A percentile compares a stretch with the other conserved stretches of the same genome.
Evolutionary conservation across 2,797 vertebrate genomes (phyloP).

Genomic region (Sphenodon punctatus): DNA sequence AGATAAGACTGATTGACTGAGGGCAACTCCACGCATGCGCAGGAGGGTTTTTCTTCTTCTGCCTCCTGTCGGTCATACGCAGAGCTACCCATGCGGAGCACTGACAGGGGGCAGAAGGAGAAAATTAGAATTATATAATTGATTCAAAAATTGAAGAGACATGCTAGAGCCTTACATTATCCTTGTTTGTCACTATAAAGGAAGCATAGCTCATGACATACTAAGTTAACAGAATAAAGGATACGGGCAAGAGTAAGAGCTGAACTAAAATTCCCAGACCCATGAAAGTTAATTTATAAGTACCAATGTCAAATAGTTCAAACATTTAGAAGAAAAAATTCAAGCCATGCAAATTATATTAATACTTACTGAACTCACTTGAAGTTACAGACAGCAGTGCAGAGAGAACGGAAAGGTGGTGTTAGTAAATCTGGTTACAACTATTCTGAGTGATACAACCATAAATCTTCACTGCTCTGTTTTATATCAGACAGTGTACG

Average conservation of each 20-base stretch:
- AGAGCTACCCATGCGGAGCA: no score
- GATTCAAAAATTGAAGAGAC: neutral
- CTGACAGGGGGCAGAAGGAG: no score
- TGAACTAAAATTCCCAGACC: neutral
- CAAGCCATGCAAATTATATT: slow-evolving; percentile 18
- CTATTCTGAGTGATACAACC: neutral
- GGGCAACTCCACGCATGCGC: no score
- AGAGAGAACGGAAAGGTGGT: slow-evolving; percentile 64
- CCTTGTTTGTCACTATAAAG: neutral
- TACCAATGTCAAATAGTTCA: rapidly evolving
- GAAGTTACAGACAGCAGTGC: slow-evolving; percentile 72
- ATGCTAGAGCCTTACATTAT: neutral
- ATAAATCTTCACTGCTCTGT: neutral
- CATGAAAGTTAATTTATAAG: neutral
- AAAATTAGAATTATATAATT: neutral
- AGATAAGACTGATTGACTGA: no score
- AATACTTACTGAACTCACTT: slow-evolving; percentile 78
- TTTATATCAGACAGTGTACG: rapidly evolving
- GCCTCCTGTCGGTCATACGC: no score
- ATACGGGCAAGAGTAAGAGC: neutral
- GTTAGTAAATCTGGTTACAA: slow-evolving; percentile 57
- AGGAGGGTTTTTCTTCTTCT: no score
- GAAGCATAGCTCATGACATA: neutral
- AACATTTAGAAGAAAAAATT: neutral
- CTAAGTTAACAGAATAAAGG: neutral